These are phyloP conservation scores for Stenichneumon culpator DNA, from an alignment of 2,888 invertebrate species.

Conservation along the genomic window DNA sequence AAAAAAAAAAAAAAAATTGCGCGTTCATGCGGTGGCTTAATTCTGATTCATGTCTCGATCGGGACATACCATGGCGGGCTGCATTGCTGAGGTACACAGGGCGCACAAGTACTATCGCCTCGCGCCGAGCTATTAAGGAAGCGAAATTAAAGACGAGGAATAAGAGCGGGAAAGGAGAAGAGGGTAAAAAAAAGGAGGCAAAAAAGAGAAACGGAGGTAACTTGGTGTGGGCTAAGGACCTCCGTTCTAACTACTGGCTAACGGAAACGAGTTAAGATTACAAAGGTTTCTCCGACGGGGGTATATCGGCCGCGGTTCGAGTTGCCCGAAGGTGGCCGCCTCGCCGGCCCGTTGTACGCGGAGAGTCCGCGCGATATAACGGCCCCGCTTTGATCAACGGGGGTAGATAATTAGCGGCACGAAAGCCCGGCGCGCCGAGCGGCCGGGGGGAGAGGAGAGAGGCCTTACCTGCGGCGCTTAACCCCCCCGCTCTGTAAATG, in stretches of 20 bases:
- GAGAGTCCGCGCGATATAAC: constrained; percentile 52
- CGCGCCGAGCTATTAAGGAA: constrained; percentile 61
- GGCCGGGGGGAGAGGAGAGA: background rate
- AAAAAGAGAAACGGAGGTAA: constrained; percentile 45
- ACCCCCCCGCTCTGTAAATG: constrained; percentile 39
- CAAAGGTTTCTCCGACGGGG: constrained; percentile 65
- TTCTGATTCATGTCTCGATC: constrained; percentile 4
- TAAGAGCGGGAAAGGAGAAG: constrained; percentile 15
- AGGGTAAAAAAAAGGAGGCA: constrained; percentile 31
- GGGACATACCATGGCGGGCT: constrained; percentile 16
- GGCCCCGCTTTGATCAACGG: constrained; percentile 67
- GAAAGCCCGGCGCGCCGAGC: constrained; percentile 65
- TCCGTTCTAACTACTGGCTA: constrained; percentile 55
- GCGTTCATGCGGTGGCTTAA: background rate
- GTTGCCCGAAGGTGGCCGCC: constrained; percentile 55
- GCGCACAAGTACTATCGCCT: constrained; percentile 44
- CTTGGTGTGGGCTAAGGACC: constrained; percentile 67
- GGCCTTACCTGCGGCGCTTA: constrained; percentile 29
- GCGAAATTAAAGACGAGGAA: constrained; percentile 65
- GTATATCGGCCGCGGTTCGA: constrained; percentile 60
- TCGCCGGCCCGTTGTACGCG: background rate
- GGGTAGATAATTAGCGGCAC: constrained; percentile 74
- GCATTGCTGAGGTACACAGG: constrained; percentile 37
- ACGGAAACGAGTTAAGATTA: constrained; percentile 69
- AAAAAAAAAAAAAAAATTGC: background rate